Conservation (phyloP, 2,888 invertebrate species). For the Eristalis pertinax region DNA sequence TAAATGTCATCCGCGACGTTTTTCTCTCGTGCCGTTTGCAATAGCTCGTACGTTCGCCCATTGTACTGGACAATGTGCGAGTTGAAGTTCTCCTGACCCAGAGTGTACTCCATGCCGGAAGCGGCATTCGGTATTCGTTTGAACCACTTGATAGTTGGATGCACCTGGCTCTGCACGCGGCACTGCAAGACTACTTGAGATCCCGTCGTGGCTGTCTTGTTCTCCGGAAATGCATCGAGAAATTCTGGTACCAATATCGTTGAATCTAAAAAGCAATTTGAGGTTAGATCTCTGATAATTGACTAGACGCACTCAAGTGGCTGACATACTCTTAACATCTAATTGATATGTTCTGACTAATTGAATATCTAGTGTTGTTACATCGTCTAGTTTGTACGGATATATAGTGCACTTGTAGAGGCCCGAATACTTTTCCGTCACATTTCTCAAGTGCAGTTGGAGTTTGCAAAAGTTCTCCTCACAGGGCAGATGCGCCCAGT, state of each 20-base stretch:
- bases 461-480: slow-evolving; percentile 77
- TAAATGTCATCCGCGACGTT: slow-evolving; percentile 77
- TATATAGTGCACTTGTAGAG: slow-evolving; percentile 80
- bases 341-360: slow-evolving; percentile 79
- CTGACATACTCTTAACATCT: slow-evolving; percentile 78
- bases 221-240: slow-evolving; percentile 77
- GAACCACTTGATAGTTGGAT: slow-evolving; percentile 80
- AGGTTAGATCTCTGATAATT: slow-evolving; percentile 1
- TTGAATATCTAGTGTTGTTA: slow-evolving; percentile 77
- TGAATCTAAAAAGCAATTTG: slow-evolving; percentile 74
- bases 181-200: slow-evolving; percentile 79
- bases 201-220: slow-evolving; percentile 75
- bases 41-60: slow-evolving; percentile 78
- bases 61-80: slow-evolving; percentile 77
- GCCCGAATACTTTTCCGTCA: slow-evolving; percentile 80
- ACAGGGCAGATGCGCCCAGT: slow-evolving; percentile 79
- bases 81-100: slow-evolving; percentile 75
- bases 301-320: slow-evolving; percentile 5
- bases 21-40: slow-evolving; percentile 77
- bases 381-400: slow-evolving; percentile 76
- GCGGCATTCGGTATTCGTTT: slow-evolving; percentile 73
- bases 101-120: slow-evolving; percentile 51
- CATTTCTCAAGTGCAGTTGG: slow-evolving; percentile 77
- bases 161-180: slow-evolving; percentile 79
- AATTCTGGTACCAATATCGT: slow-evolving; percentile 78